These are phyloP conservation scores for Archilochus colubris DNA, from an alignment of 2,113 vertebrate genomes.

Conservation along the genomic window DNA sequence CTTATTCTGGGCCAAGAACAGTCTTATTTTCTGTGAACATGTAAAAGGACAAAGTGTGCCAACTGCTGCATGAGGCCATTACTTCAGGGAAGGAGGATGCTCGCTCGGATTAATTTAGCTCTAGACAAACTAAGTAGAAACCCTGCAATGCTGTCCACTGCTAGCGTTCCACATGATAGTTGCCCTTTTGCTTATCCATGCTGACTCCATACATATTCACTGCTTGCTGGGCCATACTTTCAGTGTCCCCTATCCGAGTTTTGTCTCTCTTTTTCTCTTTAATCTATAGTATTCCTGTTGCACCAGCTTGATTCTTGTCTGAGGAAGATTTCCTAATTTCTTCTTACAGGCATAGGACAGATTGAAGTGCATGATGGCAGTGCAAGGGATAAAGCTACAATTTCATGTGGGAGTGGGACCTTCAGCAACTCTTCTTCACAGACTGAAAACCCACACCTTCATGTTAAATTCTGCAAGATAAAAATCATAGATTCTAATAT, in stretches of 20 bases:
- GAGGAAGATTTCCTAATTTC: not conserved
- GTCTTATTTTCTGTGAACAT: not conserved
- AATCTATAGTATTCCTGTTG: not conserved
- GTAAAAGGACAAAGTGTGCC: not conserved
- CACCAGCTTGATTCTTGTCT: not conserved
- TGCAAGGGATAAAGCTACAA: not conserved
- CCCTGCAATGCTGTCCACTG: not conserved
- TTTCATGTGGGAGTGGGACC: not conserved
- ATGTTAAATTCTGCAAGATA: not conserved
- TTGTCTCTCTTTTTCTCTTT: not conserved
- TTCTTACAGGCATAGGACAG: not conserved
- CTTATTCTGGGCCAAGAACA: not conserved
- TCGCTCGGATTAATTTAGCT: accelerated
- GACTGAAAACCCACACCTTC: not conserved
- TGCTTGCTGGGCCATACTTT: not conserved
- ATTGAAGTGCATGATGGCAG: not conserved
- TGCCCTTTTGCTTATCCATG: not conserved
- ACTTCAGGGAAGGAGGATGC: not conserved
- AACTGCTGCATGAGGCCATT: accelerated
- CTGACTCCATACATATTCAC: not conserved
- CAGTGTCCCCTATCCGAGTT: not conserved
- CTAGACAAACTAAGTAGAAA: not conserved
- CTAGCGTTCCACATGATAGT: not conserved
- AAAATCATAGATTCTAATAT: not conserved
- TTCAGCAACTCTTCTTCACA: not conserved